phyloP scores from a whole-genome alignment of 2,113 vertebrate species.

The Tyto alba region DNA sequence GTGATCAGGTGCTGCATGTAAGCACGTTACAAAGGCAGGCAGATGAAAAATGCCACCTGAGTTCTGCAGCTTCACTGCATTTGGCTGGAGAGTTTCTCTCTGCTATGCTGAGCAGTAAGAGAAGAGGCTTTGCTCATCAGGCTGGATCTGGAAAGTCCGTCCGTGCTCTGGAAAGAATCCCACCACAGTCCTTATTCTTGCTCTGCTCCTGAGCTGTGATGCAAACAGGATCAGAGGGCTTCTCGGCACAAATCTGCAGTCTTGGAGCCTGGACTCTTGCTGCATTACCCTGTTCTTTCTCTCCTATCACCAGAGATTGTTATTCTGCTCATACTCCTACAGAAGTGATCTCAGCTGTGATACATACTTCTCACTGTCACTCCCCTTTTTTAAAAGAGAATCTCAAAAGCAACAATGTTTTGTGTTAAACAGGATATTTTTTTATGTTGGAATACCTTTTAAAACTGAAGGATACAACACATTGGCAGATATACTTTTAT shows the following conservation, averaged over 20 bases:
- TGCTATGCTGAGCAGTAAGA: not conserved
- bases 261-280: not conserved
- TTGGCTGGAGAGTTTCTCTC: not conserved
- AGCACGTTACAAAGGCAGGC: fast-evolving
- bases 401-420: not conserved
- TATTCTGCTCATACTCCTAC: not conserved
- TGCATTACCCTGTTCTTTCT: not conserved
- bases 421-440: not conserved
- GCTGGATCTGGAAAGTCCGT: not conserved
- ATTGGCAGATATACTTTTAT: not conserved
- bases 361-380: not conserved
- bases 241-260: not conserved
- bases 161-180: not conserved
- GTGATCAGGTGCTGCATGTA: not conserved
- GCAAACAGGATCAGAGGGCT: not conserved
- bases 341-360: not conserved
- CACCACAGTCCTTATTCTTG: not conserved
- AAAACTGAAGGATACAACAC: not conserved
- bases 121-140: not conserved
- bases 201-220: not conserved
- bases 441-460: not conserved
- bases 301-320: not conserved
- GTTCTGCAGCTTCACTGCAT: not conserved
- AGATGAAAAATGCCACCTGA: not conserved
- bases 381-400: not conserved